Evolutionary conservation across 2,888 invertebrate species (phyloP), one percentile per base, ranked within the genome.

Genomic region (Drosophila gaucha): DNA sequence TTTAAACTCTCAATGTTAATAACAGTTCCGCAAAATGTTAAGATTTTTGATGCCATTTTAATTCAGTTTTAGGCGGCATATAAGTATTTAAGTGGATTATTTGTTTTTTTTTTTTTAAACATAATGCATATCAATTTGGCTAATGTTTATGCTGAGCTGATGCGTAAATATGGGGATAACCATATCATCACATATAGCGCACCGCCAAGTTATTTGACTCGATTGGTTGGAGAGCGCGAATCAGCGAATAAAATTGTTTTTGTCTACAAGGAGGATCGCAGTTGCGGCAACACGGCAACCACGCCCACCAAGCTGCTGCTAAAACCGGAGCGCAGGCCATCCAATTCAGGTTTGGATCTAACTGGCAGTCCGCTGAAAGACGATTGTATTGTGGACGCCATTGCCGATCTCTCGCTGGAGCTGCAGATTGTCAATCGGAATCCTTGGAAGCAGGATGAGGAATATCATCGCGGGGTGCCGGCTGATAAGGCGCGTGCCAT

Each of bases 281-380:
- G 38, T 3, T 44, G 63, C 10, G 14, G 58, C 6, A 49, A 4
- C 4, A 8, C 36, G 3, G n/a, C 36, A 6, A 49, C 56, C 4
- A 76, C 78, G 38, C 77, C 82, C 0, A 52, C 58, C 0, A 77
- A 73, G 20, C 36, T 68, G 10, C 2, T 39, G 0, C 6, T 52
- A 0, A 67, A 63, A 5, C 6, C 33, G 4, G 74, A 80, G 2
- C 64, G 75, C 0, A 69, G 50, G 10, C 14, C 52, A 43, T 22
- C 26, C 0, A 39, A 43, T 6, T 22, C 51, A 0, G 73, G 84
- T 41, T 60, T 90, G 6, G 86, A 92, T 66, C 67, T 91, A 12
- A 92, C 92, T 0, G 92, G 92, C 5, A 91, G 91, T 46, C 92
- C 92, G 2, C 56, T 92, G 1, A 91, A 90, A 62, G 92, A 92